A percentile compares a stretch with the other conserved stretches of the same genome.
Evolutionary conservation across 2,888 invertebrate species (phyloP).

Genomic region (Polyploca ridens): DNA sequence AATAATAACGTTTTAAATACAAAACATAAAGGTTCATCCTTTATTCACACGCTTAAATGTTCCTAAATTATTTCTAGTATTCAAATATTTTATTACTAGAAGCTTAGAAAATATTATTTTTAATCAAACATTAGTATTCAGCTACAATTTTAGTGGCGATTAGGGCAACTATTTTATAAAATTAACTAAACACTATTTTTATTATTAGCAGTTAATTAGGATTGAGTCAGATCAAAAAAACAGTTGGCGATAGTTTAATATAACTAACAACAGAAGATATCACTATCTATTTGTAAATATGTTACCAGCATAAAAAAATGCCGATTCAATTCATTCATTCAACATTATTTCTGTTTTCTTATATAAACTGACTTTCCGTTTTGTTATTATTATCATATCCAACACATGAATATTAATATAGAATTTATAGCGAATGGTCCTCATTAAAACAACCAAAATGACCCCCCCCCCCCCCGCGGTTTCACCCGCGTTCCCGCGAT

Average conservation of each 20-base stretch:
- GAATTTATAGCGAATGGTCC: no score
- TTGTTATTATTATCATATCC: no score
- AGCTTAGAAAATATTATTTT: background rate
- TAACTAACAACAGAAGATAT: no score
- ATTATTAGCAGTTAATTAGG: background rate
- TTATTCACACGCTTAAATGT: background rate
- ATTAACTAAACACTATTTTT: background rate
- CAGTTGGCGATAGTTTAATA: background rate
- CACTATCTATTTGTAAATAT: background rate
- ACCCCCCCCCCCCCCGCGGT: no score
- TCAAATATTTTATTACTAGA: background rate
- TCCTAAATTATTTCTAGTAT: background rate
- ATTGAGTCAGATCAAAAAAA: background rate
- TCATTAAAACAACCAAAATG: no score
- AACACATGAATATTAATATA: no score
- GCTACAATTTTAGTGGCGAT: constrained; percentile 1
- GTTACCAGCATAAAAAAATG: background rate
- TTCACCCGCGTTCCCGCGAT: no score
- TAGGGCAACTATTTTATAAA: background rate
- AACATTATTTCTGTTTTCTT: no score
- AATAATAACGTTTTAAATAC: background rate
- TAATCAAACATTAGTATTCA: background rate
- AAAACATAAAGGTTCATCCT: background rate
- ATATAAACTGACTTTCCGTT: no score
- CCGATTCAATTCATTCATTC: background rate